These are phyloP conservation scores for Falco punctatus DNA, from an alignment of 2,113 vertebrate species.

Conservation along the genomic window DNA sequence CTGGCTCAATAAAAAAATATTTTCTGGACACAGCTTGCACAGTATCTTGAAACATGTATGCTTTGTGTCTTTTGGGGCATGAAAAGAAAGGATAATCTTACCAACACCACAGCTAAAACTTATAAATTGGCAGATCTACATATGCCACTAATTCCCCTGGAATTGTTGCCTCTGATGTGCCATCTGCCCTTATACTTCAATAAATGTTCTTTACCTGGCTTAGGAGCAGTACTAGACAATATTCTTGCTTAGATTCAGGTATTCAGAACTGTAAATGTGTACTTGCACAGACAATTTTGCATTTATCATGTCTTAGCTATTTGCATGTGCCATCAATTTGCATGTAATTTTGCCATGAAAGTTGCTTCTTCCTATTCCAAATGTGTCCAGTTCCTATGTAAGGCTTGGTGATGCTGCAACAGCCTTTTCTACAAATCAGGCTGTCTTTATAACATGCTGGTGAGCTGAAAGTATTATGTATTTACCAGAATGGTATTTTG, in stretches of 20 bases:
- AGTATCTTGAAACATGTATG: neutral
- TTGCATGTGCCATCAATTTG: neutral
- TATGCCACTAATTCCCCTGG: neutral
- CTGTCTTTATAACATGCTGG: neutral
- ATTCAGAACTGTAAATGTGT: neutral
- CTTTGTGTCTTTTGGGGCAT: neutral
- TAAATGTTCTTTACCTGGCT: neutral
- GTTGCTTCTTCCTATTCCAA: neutral
- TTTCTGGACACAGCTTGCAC: neutral
- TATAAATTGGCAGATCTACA: neutral
- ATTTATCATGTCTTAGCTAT: neutral
- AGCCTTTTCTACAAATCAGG: neutral
- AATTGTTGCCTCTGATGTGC: neutral
- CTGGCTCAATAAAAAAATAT: neutral
- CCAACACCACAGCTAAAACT: neutral
- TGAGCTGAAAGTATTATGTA: neutral
- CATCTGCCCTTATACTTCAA: neutral
- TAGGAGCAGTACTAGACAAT: neutral
- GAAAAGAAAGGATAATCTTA: neutral
- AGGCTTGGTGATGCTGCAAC: neutral
- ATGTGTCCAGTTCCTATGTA: neutral
- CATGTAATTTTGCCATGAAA: neutral
- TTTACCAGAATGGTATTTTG: neutral
- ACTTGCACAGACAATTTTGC: neutral
- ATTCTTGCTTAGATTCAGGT: neutral